Conservation (phyloP, 2,888 invertebrate genomes). For the Lasius platythorax region DNA sequence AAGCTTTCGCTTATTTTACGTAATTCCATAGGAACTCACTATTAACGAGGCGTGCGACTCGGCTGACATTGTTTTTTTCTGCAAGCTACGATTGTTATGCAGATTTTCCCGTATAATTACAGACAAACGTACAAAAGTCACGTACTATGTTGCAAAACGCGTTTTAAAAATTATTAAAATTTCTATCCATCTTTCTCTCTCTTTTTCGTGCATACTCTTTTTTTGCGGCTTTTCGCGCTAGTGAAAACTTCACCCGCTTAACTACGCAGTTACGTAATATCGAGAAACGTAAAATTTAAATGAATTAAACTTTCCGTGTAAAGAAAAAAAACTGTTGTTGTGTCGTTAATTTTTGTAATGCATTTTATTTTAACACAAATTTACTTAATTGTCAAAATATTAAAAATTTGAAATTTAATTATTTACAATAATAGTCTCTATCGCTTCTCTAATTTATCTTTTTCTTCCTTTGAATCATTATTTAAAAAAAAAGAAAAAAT, state of each 20-base stretch:
- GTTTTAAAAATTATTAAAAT: conserved; percentile 35
- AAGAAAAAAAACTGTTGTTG: conserved; percentile 3
- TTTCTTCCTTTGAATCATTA: neutral
- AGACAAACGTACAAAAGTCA: conserved; percentile 47
- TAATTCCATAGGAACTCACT: conserved; percentile 80
- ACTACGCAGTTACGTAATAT: neutral
- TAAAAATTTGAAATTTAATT: conserved; percentile 2
- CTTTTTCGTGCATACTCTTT: conserved; percentile 1
- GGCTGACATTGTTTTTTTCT: conserved; percentile 27
- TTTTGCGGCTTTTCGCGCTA: conserved; percentile 10
- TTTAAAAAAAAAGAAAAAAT: neutral
- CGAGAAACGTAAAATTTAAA: conserved; percentile 29
- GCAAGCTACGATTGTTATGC: conserved; percentile 26
- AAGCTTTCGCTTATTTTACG: conserved; percentile 82
- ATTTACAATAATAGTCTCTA: neutral
- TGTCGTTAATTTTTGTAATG: conserved; percentile 24
- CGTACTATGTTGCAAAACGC: conserved; percentile 51
- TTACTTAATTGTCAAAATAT: conserved; percentile 3
- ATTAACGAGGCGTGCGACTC: conserved; percentile 71
- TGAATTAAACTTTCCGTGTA: conserved; percentile 4
- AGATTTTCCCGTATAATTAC: conserved; percentile 48
- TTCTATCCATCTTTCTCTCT: conserved; percentile 8
- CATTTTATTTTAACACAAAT: neutral
- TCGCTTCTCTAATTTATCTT: neutral
- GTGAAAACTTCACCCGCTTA: conserved; percentile 7